Evolutionary conservation across 2,888 invertebrate species (phyloP).

Genomic region (Pammene fasciana): DNA sequence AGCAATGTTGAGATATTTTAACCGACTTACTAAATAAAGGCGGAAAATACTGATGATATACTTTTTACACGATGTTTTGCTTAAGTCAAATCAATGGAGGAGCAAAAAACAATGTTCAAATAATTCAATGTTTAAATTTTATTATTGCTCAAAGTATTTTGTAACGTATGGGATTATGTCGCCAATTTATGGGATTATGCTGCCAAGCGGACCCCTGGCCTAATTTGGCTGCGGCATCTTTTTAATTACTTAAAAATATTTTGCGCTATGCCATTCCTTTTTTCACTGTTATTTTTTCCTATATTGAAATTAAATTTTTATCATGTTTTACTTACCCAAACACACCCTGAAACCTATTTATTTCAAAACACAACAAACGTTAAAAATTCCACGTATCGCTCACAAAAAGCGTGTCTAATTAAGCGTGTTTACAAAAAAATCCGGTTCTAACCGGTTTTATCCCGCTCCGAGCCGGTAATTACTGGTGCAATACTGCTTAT

Average conservation of each 20-base stretch:
- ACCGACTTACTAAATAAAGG: neutral
- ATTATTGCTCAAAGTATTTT: too few relatives aligned
- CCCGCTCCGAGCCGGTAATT: conserved; percentile 31
- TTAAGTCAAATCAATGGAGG: too few relatives aligned
- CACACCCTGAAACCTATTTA: neutral
- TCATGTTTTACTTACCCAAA: neutral
- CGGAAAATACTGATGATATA: neutral
- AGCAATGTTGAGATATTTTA: neutral
- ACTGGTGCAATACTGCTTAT: conserved; percentile 35
- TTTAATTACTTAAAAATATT: too few relatives aligned
- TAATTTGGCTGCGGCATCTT: too few relatives aligned
- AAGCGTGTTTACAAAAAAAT: conserved; percentile 36
- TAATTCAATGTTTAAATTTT: too few relatives aligned
- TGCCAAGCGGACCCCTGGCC: too few relatives aligned
- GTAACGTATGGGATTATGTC: too few relatives aligned
- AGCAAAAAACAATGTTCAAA: too few relatives aligned
- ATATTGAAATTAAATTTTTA: too few relatives aligned
- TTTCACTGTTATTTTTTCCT: too few relatives aligned
- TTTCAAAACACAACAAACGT: conserved; percentile 43
- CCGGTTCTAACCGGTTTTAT: conserved; percentile 32
- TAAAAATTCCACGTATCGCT: conserved; percentile 48
- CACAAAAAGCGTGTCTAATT: conserved; percentile 40
- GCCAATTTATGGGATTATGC: too few relatives aligned
- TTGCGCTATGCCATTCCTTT: too few relatives aligned
- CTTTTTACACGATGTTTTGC: neutral